Base-by-base conservation (phyloP, 2,797 vertebrate genomes). In the Philypnodon macrostomus region DNA sequence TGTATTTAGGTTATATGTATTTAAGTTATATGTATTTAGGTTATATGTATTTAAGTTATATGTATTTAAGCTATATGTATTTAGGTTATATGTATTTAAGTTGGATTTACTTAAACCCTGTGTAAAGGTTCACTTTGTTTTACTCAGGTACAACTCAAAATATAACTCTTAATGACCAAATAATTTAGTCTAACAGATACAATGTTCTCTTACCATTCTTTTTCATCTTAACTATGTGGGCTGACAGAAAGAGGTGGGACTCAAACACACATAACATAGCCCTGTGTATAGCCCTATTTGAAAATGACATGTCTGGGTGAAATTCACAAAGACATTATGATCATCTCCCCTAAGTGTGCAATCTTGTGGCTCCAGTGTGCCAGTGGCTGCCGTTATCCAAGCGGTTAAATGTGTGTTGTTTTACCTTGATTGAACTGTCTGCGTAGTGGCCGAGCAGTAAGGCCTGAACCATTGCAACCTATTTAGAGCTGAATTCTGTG, bases 361-460 rank as follows among this genome's bases (percentile, higher is more conserved):
- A 87, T 90, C 83, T 86, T 37, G 4, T 64, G 59, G 66, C 79
- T 75, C 74, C 66, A 62, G 65, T 70, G 64, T 59, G 63, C 68
- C 69, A 58, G 72, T 70, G 74, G 56, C 77, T 68, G 79, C 26
- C 59, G 81, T 80, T 80, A 85, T 74, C 75, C 75, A 60, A 75
- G 77, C 77, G 75, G 67, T 70, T 81, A 88, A 90, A 86, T 63
- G 87, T 81, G 76, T 69, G 66, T 48, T 82, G 85, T 85, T 87
- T 83, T 75, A 79, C 83, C 79, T 79, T 87, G 81, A 90, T 89
- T 87, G 85, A 89, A 87, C 79, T 83, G 84, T 85, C 82, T 75
- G 70, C 48, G 59, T 60, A 29, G 78, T n/a, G 63, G 11, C 12
- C 13, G 68, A 58, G 70, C 59, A 46, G 70, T 53, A 63, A 71